Conservation (phyloP, 1,140 invertebrate species). For the Zelostemma sp. region DNA sequence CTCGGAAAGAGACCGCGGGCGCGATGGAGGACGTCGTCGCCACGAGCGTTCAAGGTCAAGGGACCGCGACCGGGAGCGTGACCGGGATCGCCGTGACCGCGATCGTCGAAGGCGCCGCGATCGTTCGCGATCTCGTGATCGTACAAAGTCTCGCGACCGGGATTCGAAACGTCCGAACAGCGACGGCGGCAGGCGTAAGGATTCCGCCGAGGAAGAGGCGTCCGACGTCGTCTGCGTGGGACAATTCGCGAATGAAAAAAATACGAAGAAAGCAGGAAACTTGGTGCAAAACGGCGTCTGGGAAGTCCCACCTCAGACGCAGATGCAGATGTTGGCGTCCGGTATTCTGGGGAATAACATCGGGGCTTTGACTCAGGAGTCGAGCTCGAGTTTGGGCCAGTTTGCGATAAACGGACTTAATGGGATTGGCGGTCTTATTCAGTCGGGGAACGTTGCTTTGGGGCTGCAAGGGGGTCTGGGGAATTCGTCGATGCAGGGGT, state of each 20-base stretch:
- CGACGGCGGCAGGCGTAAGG: slow-evolving; percentile 54
- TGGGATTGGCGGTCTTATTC: slow-evolving; percentile 54
- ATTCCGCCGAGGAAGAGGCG: slow-evolving; percentile 59
- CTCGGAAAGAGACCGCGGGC: slow-evolving; percentile 22
- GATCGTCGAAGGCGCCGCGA: slow-evolving; percentile 49
- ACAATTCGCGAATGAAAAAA: slow-evolving; percentile 64
- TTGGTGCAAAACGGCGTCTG: slow-evolving; percentile 56
- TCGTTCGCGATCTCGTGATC: slow-evolving; percentile 50
- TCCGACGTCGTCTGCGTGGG: slow-evolving; percentile 65
- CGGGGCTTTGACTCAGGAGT: slow-evolving; percentile 54
- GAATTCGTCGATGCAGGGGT: not conserved
- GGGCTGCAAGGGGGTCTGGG: slow-evolving; percentile 21
- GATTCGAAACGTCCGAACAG: slow-evolving; percentile 55
- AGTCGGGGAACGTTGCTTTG: slow-evolving; percentile 39
- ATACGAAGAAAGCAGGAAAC: slow-evolving; percentile 51
- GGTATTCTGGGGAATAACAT: slow-evolving; percentile 58
- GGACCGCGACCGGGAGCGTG: slow-evolving; percentile 71
- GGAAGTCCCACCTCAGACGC: slow-evolving; percentile 67
- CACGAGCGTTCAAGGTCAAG: slow-evolving; percentile 65
- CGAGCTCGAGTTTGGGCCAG: slow-evolving; percentile 53
- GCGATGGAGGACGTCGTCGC: slow-evolving; percentile 67
- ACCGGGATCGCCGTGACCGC: slow-evolving; percentile 58
- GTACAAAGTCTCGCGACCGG: slow-evolving; percentile 65
- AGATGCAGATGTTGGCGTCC: slow-evolving; percentile 63
- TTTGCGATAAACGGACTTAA: slow-evolving; percentile 62